Evolutionary conservation across 30 jellyfish, hydroid and myxozoan species (phyloP), one percentile per base, ranked within the genome.

Genomic region (Rhopilema esculentum): DNA sequence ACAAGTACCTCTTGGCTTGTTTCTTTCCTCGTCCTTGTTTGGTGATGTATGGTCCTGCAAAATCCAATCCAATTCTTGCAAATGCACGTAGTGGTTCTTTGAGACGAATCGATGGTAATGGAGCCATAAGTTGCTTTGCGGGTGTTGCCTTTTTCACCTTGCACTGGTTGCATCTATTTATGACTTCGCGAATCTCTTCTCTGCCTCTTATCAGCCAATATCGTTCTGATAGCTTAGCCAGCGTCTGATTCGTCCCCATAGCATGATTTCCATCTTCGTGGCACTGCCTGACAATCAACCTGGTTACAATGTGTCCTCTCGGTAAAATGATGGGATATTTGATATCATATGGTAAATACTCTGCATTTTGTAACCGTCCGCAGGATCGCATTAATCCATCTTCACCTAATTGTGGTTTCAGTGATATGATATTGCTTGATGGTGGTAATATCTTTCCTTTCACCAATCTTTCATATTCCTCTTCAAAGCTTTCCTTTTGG

Each of bases 41-140:
- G 68, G 85, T 90, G 21, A 57, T 33, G 80, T 82, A 74, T 49
- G 91, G 90, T 22, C 97, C 95, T 23, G 68, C 95, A 90, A n/a
- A n/a, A n/a, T n/a, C n/a, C n/a, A n/a, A n/a, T n/a, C n/a, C n/a
- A n/a, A n/a, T n/a, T n/a, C n/a, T n/a, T n/a, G n/a, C n/a, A n/a
- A n/a, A n/a, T n/a, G n/a, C n/a, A n/a, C n/a, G n/a, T n/a, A n/a
- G n/a, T 31, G 83, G 66, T 90, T 91, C n/a, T 72, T n/a, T n/a
- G n/a, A n/a, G n/a, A n/a, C n/a, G 62, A 64, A 16, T 77, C 28
- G 67, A 40, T 32, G 91, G 87, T 27, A 74, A 79, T 0, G 91
- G 97, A 25, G 90, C 95, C 97, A 72, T 72, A 31, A 49, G 50
- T 66, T 82, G 94, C 26, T 24, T 52, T 12, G 65, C n/a, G 17